Evolutionary conservation across 2,888 invertebrate genomes (phyloP).

Genomic region (Agriopis aurantiaria): DNA sequence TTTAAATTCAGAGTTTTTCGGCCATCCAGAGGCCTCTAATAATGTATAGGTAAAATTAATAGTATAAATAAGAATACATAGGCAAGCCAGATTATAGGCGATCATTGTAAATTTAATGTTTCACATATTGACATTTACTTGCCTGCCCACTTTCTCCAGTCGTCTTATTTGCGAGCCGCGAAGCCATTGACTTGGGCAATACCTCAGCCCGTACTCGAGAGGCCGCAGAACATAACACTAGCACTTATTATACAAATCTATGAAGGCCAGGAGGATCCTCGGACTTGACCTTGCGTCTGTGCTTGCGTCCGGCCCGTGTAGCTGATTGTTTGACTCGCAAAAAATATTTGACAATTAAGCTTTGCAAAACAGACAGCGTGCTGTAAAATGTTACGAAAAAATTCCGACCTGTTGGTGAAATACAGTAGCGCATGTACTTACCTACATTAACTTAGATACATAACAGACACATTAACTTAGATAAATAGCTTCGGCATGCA

Average conservation of each 20-base stretch:
- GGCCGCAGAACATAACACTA: conserved; percentile 13
- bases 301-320: conserved; percentile 53
- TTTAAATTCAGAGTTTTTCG: no score
- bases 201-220: conserved; percentile 20
- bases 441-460: no score
- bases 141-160: conserved; percentile 74
- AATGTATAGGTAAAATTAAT: no score
- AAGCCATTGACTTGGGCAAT: conserved; percentile 44
- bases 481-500: no score
- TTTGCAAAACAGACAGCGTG: conserved; percentile 1
- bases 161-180: conserved; percentile 62
- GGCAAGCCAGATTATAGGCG: conserved; percentile 7
- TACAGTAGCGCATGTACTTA: neutral
- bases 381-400: conserved; percentile 11
- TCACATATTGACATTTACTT: conserved; percentile 61
- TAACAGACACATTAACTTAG: no score
- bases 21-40: no score
- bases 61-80: no score
- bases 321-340: conserved; percentile 48
- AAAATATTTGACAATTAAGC: conserved; percentile 37
- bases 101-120: conserved; percentile 49
- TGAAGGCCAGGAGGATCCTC: conserved; percentile 47
- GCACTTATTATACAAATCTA: conserved; percentile 17
- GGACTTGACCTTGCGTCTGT: conserved; percentile 55
- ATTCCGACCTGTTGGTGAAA: conserved; percentile 14